Evolutionary conservation across 2,797 vertebrate genomes (phyloP).

Genomic region (Dryobates pubescens): DNA sequence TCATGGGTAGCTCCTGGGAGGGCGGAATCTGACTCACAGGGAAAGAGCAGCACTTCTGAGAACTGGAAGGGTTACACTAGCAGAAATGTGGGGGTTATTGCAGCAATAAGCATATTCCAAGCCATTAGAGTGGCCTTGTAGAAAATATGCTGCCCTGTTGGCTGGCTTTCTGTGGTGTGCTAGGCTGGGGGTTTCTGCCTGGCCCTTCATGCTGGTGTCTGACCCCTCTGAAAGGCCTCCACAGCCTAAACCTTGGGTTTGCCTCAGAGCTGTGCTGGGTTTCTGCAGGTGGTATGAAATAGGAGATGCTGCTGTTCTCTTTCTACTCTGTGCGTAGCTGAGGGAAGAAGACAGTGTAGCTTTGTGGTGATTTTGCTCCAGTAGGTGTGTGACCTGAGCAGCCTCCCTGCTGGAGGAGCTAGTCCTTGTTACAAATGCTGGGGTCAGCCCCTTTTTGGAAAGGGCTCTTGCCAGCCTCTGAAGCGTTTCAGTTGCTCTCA

Average conservation of each 20-base stretch:
- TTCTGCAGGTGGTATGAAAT: not conserved
- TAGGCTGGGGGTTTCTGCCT: not conserved
- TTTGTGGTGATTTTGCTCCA: not conserved
- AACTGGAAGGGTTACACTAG: fast-evolving
- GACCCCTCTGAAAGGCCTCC: not conserved
- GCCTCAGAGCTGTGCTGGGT: not conserved
- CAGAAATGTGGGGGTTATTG: not conserved
- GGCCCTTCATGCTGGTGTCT: fast-evolving
- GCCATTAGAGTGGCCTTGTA: fast-evolving
- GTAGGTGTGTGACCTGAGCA: not conserved
- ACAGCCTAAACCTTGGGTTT: not conserved
- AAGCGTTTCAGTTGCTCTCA: too few relatives aligned
- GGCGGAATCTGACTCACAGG: fast-evolving
- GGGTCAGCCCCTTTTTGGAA: not conserved
- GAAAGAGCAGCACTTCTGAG: not conserved
- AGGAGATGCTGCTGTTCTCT: not conserved
- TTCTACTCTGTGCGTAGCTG: not conserved
- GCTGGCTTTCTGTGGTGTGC: fast-evolving
- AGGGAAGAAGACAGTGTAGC: not conserved
- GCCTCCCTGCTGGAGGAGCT: not conserved
- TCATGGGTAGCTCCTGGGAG: not conserved
- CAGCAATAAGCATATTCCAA: too few relatives aligned
- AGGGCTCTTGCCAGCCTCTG: not conserved
- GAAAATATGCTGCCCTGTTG: fast-evolving
- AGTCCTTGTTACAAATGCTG: not conserved